Evolutionary conservation across 2,888 invertebrate species (phyloP).

Genomic region (Ypsolopha sequella): DNA sequence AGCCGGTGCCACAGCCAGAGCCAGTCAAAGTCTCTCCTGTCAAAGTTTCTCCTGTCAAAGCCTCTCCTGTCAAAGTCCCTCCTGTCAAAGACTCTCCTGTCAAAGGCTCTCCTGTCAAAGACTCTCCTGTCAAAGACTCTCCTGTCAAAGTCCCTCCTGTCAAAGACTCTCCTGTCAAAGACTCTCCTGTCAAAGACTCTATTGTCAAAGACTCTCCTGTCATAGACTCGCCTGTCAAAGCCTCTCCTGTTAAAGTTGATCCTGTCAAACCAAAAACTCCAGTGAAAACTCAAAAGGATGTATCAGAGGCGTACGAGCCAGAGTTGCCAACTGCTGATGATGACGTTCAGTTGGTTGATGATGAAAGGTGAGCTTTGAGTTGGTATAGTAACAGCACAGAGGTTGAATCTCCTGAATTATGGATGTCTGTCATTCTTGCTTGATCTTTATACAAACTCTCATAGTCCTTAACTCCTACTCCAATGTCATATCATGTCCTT

Average conservation of each 20-base stretch:
- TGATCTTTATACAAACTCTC: no score
- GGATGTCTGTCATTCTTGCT: no score
- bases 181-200: background rate
- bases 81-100: background rate
- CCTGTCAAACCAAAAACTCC: slow-evolving; percentile 4
- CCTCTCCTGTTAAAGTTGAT: slow-evolving; percentile 3
- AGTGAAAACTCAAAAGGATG: background rate
- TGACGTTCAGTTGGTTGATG: background rate
- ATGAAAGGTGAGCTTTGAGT: background rate
- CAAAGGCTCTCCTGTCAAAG: background rate
- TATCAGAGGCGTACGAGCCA: background rate
- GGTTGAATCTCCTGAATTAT: no score
- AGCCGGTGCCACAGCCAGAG: background rate
- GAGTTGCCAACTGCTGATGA: slow-evolving; percentile 1
- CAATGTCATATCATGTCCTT: no score
- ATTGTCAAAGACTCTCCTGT: background rate
- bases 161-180: slow-evolving; percentile 2
- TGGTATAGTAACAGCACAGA: no score
- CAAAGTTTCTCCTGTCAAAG: background rate
- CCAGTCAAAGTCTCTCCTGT: background rate
- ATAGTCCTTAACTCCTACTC: no score
- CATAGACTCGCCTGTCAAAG: background rate
- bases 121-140: background rate
- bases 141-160: background rate
- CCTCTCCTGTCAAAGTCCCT: background rate